These are phyloP conservation scores for Colletes gigas DNA, from an alignment of 1,140 invertebrate genomes.

Conservation along the genomic window DNA sequence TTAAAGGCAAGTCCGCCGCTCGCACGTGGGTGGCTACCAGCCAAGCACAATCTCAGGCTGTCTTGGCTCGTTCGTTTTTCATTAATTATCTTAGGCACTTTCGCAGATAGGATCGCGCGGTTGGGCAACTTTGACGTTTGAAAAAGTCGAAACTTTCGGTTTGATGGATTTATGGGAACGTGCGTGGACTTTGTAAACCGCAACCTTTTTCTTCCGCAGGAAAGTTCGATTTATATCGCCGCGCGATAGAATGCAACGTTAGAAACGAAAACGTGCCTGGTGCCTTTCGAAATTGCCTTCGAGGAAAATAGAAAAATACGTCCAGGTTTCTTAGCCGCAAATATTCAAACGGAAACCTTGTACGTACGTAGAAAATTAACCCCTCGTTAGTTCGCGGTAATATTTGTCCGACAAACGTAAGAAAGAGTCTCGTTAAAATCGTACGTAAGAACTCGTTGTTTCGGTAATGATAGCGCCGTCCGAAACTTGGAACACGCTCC, in stretches of 20 bases:
- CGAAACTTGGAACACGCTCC: not conserved
- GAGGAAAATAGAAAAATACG: too few species aligned
- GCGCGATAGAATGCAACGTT: too few species aligned
- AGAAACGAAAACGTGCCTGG: not conserved
- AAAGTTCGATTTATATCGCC: not conserved
- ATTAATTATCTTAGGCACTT: constrained; percentile 52
- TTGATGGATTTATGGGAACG: constrained; percentile 31
- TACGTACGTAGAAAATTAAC: too few species aligned
- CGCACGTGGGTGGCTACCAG: constrained; percentile 43
- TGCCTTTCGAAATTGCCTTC: not conserved
- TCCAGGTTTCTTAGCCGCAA: too few species aligned
- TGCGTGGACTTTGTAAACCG: not conserved
- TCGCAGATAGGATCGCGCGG: constrained; percentile 27
- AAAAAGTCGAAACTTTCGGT: constrained; percentile 14
- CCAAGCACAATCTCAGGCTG: constrained; percentile 14
- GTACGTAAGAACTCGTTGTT: too few species aligned
- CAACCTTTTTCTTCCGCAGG: not conserved
- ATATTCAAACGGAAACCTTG: too few species aligned
- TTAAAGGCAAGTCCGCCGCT: not conserved
- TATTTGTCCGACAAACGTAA: too few species aligned
- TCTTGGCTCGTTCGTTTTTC: constrained; percentile 43
- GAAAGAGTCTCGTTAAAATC: too few species aligned
- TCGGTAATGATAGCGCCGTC: not conserved
- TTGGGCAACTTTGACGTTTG: constrained; percentile 6
- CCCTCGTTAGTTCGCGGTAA: too few species aligned